These are phyloP conservation scores for Hydrophis major DNA, from an alignment of 2,797 vertebrate genomes.

Conservation along the genomic window DNA sequence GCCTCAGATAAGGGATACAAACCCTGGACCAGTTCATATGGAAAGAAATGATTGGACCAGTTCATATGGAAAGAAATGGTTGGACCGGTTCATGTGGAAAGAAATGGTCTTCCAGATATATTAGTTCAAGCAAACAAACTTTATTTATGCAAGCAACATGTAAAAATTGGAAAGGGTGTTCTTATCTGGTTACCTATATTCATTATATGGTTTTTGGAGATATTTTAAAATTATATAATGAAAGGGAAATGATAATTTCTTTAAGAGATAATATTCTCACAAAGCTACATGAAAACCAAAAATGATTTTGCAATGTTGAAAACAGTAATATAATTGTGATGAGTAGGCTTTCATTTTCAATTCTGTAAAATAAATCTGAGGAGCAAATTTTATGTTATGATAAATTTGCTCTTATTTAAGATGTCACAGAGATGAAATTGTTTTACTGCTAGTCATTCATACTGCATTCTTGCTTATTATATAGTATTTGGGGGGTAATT, in stretches of 20 bases:
- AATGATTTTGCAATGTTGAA: neutral
- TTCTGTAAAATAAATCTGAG: neutral
- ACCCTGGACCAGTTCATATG: neutral
- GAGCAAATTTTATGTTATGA: neutral
- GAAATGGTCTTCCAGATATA: neutral
- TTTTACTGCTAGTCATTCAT: neutral
- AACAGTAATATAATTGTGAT: neutral
- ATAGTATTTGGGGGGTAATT: neutral
- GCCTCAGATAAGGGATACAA: neutral
- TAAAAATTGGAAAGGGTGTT: neutral
- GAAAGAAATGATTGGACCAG: neutral
- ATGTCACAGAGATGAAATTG: neutral
- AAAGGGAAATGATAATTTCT: neutral
- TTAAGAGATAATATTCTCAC: neutral
- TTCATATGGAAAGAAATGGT: neutral
- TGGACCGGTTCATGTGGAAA: neutral
- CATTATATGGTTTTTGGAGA: neutral
- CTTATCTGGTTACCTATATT: neutral
- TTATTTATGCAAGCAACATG: neutral
- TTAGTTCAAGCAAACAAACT: neutral
- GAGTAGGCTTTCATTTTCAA: neutral
- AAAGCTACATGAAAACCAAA: neutral
- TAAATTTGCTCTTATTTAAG: neutral
- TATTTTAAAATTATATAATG: neutral
- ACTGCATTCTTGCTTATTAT: neutral